Base-by-base conservation (phyloP, 64 coral and sea anemone species). In the Porites lutea region DNA sequence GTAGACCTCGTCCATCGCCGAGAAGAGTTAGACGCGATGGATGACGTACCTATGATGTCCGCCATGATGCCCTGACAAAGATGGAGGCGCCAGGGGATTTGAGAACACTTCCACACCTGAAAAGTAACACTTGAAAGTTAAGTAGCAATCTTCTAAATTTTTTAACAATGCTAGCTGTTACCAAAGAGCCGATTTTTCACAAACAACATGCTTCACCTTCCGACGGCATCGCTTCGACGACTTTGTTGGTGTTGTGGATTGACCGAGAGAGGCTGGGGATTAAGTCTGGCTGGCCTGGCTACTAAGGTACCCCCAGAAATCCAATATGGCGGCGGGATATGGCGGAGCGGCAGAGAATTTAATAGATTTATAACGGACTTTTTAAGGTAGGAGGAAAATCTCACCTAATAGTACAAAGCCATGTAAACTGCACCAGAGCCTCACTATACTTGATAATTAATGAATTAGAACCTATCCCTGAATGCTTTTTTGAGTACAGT, bases 21-120 rank as follows among this genome's bases (percentile, higher is more conserved):
- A 65, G 1, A 65, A 65, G 13, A 21, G 50, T n/a, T 78, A 22
- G 57, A 55, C 51, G 9, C 9, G 2, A 67, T 0, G 1, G 23
- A 9, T 63, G 8, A 95, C 93, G 71, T 89, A 87, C 82, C 89
- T 47, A 71, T 74, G 16, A 77, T 83, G 22, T 52, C 80, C 6
- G 73, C 88, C 48, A 83, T 62, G 88, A 74, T 78, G 88, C 43
- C 67, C 58, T 62, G 92, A 79, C 88, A 78, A 86, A n/a, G 95
- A 97, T 22, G 95, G 95, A 14, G 95, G 95, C 6, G 95, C 95
- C 88, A 97, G 88, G 65, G 95, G 95, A 68, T 97, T 97, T 9
- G 95, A 97, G 52, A 94, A 97, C 22, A 97, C 69, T 48, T 89
- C 95, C 10, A 87, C 77, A 20, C 87, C 95, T 94, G 83, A 23